A percentile compares a stretch with the other conserved stretches of the same genome.
Conservation (phyloP, 2,797 vertebrate genomes). For the Echiichthys vipera region DNA sequence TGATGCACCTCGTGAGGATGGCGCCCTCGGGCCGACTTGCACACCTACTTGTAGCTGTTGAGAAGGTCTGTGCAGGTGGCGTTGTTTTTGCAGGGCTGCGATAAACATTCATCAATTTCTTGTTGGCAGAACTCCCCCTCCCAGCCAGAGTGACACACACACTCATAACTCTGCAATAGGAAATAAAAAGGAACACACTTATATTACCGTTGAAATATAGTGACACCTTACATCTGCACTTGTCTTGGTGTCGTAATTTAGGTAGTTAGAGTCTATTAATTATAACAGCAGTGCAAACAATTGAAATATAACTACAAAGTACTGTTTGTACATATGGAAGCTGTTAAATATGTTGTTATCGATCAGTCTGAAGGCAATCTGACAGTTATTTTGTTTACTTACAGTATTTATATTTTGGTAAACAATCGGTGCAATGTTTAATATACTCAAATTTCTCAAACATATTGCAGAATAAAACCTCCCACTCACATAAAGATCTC, state of each 20-base stretch:
- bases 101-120: conserved; percentile 87
- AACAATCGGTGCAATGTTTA: conserved; percentile 24
- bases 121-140: conserved; percentile 87
- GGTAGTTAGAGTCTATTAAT: background rate
- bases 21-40: conserved; percentile 46
- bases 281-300: background rate
- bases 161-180: conserved; percentile 86
- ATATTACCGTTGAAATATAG: conserved; percentile 34
- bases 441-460: conserved; percentile 34
- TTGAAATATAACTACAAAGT: background rate
- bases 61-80: conserved; percentile 87
- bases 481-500: conserved; percentile 50
- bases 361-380: conserved; percentile 14
- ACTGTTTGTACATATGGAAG: background rate
- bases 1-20: conserved; percentile 62
- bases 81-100: conserved; percentile 87
- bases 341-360: conserved; percentile 28
- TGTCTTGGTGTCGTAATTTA: conserved; percentile 14
- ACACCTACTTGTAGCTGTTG: conserved; percentile 84
- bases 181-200: conserved; percentile 40
- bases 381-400: conserved; percentile 27
- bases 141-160: conserved; percentile 85
- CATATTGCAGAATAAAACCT: conserved; percentile 47
- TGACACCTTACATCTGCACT: conserved; percentile 48
- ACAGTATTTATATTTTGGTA: conserved; percentile 27